Evolutionary conservation across 2,797 vertebrate species (phyloP).

Genomic region (Glyptemys insculpta): DNA sequence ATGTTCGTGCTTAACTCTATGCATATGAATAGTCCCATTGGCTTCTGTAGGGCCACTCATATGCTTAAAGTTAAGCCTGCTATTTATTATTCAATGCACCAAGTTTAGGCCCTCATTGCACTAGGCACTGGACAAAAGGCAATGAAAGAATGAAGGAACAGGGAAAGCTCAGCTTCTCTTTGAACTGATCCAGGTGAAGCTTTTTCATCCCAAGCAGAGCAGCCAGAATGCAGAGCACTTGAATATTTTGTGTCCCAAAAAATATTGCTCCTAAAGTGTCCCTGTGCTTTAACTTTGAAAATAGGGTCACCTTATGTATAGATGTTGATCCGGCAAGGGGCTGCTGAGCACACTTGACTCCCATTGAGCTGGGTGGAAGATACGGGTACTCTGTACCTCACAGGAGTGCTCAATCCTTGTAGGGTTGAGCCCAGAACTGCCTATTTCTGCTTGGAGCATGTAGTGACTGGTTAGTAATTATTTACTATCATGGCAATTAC

Average conservation of each 20-base stretch:
- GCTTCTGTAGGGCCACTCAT: conserved; percentile 45
- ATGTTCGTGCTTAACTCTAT: conserved; percentile 17
- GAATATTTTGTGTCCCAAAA: not conserved
- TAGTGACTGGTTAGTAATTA: not conserved
- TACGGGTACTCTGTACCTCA: not conserved
- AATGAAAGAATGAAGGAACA: conserved; percentile 5
- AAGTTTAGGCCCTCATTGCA: conserved; percentile 35
- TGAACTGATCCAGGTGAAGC: not conserved
- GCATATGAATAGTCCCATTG: conserved; percentile 33
- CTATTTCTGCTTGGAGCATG: not conserved
- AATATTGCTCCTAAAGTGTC: rapidly evolving
- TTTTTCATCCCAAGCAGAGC: not conserved
- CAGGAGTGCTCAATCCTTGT: not conserved
- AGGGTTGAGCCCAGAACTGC: not conserved
- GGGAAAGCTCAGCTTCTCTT: not conserved
- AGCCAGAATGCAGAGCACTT: not conserved
- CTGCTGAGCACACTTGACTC: not conserved
- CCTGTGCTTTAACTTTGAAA: too few relatives aligned
- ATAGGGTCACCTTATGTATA: too few relatives aligned
- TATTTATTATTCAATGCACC: not conserved
- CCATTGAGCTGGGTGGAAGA: not conserved
- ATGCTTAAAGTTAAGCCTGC: conserved; percentile 19
- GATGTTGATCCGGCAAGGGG: not conserved
- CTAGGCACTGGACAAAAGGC: not conserved
- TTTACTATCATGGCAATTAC: too few relatives aligned